Conservation (phyloP, 2,113 vertebrate species). For the Neoarius graeffei region DNA sequence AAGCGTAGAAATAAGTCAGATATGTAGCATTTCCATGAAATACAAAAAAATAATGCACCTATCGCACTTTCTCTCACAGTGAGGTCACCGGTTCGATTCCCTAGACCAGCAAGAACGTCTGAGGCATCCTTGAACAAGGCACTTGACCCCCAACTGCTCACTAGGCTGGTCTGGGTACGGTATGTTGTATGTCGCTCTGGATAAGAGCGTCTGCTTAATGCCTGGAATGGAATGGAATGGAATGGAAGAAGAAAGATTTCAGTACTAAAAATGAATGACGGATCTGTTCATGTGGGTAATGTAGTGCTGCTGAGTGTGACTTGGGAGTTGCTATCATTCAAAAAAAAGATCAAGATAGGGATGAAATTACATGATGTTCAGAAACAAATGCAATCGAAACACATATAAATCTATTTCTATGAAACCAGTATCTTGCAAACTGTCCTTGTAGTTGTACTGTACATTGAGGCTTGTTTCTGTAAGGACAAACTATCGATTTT, state of each 20-base stretch:
- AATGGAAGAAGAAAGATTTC: not conserved
- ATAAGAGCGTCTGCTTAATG: too few species aligned
- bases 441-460: not conserved
- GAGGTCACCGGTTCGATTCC: not conserved
- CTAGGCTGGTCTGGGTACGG: too few species aligned
- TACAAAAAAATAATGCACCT: not conserved
- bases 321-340: not conserved
- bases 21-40: not conserved
- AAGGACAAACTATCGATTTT: not conserved
- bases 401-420: not conserved
- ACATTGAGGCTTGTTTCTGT: not conserved
- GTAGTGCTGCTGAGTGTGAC: not conserved
- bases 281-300: not conserved
- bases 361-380: not conserved
- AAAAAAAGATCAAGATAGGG: not conserved
- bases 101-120: not conserved
- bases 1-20: conserved; percentile 6
- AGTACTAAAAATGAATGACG: not conserved
- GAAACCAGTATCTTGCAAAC: not conserved
- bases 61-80: not conserved
- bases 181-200: too few species aligned
- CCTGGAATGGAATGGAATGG: too few species aligned
- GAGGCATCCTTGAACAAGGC: too few species aligned
- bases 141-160: too few species aligned
- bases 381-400: conserved; percentile 1